Conservation (phyloP, 1,140 invertebrate species). For the Drosophila suzukii region DNA sequence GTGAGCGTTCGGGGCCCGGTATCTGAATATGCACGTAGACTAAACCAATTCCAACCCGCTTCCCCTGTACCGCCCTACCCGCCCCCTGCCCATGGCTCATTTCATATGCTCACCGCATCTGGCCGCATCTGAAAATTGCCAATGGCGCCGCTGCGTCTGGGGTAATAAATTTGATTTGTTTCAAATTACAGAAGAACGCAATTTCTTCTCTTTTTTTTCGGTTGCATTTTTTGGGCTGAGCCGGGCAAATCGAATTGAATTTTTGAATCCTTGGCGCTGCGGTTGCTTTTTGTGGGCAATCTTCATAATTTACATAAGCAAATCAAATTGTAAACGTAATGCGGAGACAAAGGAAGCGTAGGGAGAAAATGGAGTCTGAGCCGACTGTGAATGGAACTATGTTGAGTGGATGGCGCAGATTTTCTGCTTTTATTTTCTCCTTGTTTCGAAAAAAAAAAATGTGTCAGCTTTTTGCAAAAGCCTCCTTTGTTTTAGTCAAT, state of each 20-base stretch:
- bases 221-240: conserved; percentile 51
- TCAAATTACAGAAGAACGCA: conserved; percentile 75
- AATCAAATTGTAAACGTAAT: conserved; percentile 80
- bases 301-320: conserved; percentile 82
- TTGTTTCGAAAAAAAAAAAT: conserved; percentile 54
- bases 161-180: conserved; percentile 82
- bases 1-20: conserved; percentile 46
- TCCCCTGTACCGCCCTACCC: not conserved
- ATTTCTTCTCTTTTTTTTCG: conserved; percentile 28
- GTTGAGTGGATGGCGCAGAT: conserved; percentile 74
- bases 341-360: conserved; percentile 20
- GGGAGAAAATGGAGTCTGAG: conserved; percentile 25
- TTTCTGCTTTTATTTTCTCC: conserved; percentile 38
- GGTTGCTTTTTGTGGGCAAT: conserved; percentile 76
- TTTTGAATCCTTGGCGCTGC: conserved; percentile 52
- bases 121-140: conserved; percentile 78
- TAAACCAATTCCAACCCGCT: conserved; percentile 35
- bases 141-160: conserved; percentile 77
- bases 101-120: conserved; percentile 80
- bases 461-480: conserved; percentile 58
- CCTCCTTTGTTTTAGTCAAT: conserved; percentile 58
- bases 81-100: conserved; percentile 48
- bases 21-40: conserved; percentile 54
- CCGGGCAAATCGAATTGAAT: conserved; percentile 72
- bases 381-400: conserved; percentile 63